Conservation (phyloP, 2,113 vertebrate species). For the Grammatotria lemairii region DNA sequence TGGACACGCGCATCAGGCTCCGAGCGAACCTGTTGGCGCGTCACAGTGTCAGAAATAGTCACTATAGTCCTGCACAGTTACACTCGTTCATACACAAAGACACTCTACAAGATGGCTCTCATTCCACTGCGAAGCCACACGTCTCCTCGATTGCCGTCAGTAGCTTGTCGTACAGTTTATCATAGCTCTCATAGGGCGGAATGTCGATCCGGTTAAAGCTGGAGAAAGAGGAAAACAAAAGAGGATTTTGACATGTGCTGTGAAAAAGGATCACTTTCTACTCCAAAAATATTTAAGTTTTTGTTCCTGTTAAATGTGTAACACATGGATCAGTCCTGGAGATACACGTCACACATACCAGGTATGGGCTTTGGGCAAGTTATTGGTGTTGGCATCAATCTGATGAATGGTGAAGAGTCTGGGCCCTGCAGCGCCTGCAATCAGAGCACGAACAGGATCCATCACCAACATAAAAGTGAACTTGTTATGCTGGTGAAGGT, state of each 20-base stretch:
- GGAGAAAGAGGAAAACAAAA: neutral
- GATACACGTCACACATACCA: conserved; percentile 72
- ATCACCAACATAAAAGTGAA: neutral
- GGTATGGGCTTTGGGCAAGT: conserved; percentile 93
- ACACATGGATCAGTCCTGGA: neutral
- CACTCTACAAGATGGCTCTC: conserved; percentile 40
- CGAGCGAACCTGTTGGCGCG: neutral
- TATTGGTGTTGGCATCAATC: conserved; percentile 91
- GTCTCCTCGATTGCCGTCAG: conserved; percentile 97
- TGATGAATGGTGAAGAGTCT: conserved; percentile 95
- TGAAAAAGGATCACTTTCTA: neutral
- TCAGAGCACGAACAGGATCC: neutral
- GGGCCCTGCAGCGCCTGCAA: conserved; percentile 88
- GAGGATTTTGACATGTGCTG: neutral
- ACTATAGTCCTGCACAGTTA: neutral
- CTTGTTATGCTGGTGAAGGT: neutral
- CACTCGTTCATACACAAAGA: neutral
- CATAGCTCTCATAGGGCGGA: conserved; percentile 92
- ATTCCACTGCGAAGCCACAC: conserved; percentile 95
- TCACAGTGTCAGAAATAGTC: neutral
- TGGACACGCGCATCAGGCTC: neutral
- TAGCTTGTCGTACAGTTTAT: conserved; percentile 96
- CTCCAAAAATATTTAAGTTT: neutral
- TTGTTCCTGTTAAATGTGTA: neutral
- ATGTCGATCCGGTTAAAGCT: conserved; percentile 98